These are phyloP conservation scores for Malurus cyaneus DNA, from an alignment of 2,113 vertebrate genomes.

Conservation along the genomic window DNA sequence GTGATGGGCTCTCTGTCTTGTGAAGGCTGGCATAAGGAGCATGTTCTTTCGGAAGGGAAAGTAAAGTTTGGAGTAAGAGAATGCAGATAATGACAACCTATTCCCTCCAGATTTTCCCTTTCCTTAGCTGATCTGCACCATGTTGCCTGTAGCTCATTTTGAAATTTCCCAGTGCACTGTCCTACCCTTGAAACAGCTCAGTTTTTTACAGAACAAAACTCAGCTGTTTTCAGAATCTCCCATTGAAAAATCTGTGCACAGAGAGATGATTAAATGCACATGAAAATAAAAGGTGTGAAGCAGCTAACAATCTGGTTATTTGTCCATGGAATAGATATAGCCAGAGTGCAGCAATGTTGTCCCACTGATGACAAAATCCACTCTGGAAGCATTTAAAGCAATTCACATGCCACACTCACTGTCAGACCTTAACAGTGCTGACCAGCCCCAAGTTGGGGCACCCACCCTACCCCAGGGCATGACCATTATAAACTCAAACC, in stretches of 20 bases:
- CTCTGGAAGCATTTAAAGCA: neutral
- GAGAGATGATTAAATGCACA: neutral
- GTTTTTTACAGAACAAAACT: neutral
- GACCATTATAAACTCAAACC: neutral
- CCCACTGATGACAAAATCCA: neutral
- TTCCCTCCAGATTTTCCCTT: neutral
- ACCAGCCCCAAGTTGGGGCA: neutral
- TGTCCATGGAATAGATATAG: neutral
- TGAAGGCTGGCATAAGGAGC: neutral
- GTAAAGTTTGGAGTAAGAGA: neutral
- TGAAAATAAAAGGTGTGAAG: neutral
- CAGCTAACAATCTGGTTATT: neutral
- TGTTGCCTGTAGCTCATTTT: neutral
- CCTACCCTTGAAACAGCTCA: neutral
- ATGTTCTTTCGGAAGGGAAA: neutral
- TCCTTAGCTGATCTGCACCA: neutral
- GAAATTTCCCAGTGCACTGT: neutral
- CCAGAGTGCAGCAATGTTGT: neutral
- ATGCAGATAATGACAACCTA: fast-evolving
- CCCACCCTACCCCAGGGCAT: neutral
- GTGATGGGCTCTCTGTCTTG: neutral
- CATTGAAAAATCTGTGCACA: neutral
- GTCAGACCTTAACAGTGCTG: neutral
- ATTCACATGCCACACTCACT: neutral
- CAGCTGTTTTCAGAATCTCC: neutral